Conservation (phyloP, 2,888 invertebrate genomes). For the Noctua fimbriata region DNA sequence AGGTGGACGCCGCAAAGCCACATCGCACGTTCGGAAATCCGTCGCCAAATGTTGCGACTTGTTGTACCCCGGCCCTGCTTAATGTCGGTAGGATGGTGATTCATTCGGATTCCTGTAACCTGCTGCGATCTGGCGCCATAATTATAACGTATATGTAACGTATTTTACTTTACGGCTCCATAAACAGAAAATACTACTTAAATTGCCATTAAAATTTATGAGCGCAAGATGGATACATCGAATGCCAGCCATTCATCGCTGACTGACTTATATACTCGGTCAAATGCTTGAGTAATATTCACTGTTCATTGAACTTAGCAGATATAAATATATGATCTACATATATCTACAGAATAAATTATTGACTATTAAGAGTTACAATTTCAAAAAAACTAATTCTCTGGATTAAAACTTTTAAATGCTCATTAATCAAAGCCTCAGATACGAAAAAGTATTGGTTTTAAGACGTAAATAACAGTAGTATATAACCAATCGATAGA, state of each 20-base stretch:
- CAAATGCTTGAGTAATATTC: not conserved
- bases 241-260: conserved; percentile 31
- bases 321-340: not conserved
- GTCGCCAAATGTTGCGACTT: conserved; percentile 10
- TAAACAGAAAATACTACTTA: conserved; percentile 46
- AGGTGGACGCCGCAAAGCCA: not conserved
- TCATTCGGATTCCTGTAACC: conserved; percentile 30
- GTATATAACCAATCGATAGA: not conserved
- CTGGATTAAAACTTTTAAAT: not conserved
- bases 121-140: not conserved
- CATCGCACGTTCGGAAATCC: not conserved
- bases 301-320: not conserved
- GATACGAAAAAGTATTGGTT: not conserved
- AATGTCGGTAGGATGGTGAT: conserved; percentile 19
- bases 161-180: conserved; percentile 6
- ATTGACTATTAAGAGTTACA: not conserved
- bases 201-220: conserved; percentile 40
- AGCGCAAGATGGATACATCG: conserved; percentile 29
- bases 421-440: not conserved
- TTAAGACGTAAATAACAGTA: not conserved
- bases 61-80: not conserved
- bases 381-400: not conserved
- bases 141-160: not conserved
- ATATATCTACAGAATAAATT: not conserved
- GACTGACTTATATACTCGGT: conserved; percentile 34